Conservation (phyloP, 2,888 invertebrate species). For the Eupeodes latifasciatus region DNA sequence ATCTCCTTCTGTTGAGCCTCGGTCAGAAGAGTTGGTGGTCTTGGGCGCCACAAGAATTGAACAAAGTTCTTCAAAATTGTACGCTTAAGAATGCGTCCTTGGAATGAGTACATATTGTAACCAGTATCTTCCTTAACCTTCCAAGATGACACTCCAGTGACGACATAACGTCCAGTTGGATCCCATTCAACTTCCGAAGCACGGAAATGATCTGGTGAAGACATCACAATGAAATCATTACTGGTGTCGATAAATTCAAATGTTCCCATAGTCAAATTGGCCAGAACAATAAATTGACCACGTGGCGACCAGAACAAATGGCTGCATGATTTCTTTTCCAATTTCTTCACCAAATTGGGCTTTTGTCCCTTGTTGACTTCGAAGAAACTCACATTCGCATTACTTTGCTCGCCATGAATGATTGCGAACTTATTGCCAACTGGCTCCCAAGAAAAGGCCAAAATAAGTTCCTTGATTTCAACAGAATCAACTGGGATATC, state of each 20-base stretch:
- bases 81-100: conserved; percentile 90
- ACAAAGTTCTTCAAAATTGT: conserved; percentile 96
- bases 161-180: conserved; percentile 98
- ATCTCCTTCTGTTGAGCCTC: conserved; percentile 96
- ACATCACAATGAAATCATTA: conserved; percentile 97
- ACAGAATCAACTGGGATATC: conserved; percentile 99
- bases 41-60: conserved; percentile 97
- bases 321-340: conserved; percentile 95
- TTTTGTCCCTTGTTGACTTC: conserved; percentile 95
- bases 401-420: conserved; percentile 94
- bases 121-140: conserved; percentile 96
- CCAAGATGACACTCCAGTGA: conserved; percentile 97
- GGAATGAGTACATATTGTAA: conserved; percentile 99
- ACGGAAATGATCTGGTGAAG: conserved; percentile 96
- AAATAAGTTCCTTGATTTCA: conserved; percentile 96
- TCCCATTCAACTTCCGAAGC: conserved; percentile 99
- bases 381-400: conserved; percentile 95
- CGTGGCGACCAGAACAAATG: conserved; percentile 98
- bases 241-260: conserved; percentile 97
- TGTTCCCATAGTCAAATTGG: conserved; percentile 94
- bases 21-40: conserved; percentile 93
- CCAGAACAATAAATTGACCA: conserved; percentile 97
- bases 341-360: conserved; percentile 93
- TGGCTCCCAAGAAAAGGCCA: conserved; percentile 99
- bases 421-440: conserved; percentile 98